phyloP scores from a whole-genome alignment of 2,888 invertebrate genomes.

The Torymus aiolomorphi region DNA sequence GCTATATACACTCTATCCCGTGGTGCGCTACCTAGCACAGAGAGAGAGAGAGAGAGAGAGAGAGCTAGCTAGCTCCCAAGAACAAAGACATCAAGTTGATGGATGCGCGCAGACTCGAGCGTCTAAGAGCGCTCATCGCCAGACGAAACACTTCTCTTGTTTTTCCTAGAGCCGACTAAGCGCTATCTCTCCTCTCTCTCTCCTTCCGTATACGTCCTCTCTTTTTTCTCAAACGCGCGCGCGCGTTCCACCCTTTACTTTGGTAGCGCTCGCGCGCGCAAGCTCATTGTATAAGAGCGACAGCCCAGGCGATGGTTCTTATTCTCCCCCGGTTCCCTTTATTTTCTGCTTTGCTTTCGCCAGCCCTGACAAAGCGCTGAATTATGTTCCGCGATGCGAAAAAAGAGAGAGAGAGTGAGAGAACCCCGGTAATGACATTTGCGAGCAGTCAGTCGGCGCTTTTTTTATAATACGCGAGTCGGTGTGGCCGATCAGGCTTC shows the following conservation, averaged over 20 bases:
- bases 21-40: background rate
- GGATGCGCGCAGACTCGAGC: slow-evolving; percentile 65
- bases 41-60: slow-evolving; percentile 52
- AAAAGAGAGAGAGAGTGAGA: background rate
- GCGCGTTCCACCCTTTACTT: slow-evolving; percentile 23
- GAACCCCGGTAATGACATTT: background rate
- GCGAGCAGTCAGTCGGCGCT: background rate
- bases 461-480: background rate
- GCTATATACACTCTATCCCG: background rate
- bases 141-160: slow-evolving; percentile 66
- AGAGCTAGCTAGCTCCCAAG: slow-evolving; percentile 62
- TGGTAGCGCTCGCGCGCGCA: background rate
- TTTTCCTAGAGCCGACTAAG: slow-evolving; percentile 57
- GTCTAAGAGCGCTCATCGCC: slow-evolving; percentile 65
- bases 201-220: slow-evolving; percentile 29
- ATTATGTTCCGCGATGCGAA: slow-evolving; percentile 31
- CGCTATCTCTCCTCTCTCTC: slow-evolving; percentile 60
- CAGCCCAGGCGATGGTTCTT: background rate
- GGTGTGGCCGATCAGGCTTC: background rate
- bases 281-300: slow-evolving; percentile 22
- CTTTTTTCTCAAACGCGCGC: slow-evolving; percentile 7
- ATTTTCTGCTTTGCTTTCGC: slow-evolving; percentile 53
- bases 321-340: slow-evolving; percentile 33
- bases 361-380: slow-evolving; percentile 39
- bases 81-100: slow-evolving; percentile 75